Evolutionary conservation across 2,888 invertebrate genomes (phyloP), one percentile per base, ranked within the genome.

Genomic region (Hyalella azteca): DNA sequence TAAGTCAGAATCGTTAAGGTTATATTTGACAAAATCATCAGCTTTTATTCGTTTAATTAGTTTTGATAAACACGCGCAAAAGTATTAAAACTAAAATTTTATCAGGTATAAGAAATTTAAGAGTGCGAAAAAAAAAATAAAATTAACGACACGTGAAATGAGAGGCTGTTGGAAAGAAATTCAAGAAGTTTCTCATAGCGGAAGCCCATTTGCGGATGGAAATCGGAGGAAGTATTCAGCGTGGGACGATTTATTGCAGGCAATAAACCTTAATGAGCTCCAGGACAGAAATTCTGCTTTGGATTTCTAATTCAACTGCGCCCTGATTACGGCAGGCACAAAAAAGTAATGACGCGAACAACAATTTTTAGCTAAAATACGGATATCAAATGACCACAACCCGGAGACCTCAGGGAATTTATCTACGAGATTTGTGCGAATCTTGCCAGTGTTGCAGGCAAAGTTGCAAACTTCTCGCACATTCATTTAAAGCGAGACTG

Each of bases 201-300:
- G 29, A 29, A 54, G 26, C 54, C 54, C 54, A 54, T 54, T 54
- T 54, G 54, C 29, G 54, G 54, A 54, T 54, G 54, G 54, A 54
- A 54, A 54, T 54, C 54, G 29, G 54, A 7, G 26, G 11, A 29
- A 54, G 54, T 29, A 54, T 54, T 54, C 54, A 54, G 54, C 54
- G 54, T 54, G 9, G 54, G 54, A 26, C 54, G 54, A 54, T 54
- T 54, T 54, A 54, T 54, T 54, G 54, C 26, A 54, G 54, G 54
- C 54, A 54, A 54, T 54, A 54, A 54, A 54, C 54, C 54, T 54
- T 54, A 54, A 54, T 54, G 54, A 54, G 54, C 54, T 54, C 54
- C 3, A 29, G 54, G 19, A 11, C 54, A 26, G 54, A 54, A 54
- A 54, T 54, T 54, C 54, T 26, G 11, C 54, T 5, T 13, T 3